Evolutionary conservation across 2,113 vertebrate species (phyloP), one percentile per base, ranked within the genome.

Genomic region (Cynocephalus volans): DNA sequence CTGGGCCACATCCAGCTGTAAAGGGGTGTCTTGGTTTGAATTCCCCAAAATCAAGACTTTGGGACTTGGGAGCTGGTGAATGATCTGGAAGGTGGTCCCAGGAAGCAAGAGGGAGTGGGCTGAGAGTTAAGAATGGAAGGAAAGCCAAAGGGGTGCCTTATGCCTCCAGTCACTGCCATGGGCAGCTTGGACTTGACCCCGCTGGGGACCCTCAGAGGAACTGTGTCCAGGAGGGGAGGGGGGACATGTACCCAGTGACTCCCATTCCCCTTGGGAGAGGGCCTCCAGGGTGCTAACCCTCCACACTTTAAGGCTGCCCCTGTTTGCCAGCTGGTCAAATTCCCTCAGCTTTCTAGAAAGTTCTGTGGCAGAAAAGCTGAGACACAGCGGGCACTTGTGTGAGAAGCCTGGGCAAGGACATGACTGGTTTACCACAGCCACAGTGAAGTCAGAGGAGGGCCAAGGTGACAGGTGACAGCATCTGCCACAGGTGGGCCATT

Each of bases 381-480:
- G 58, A 33, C 2, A 28, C 6, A 75, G 28, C 3, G 7, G 3
- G 75, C 2, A 1, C 11, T 10, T 26, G 23, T 56, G 26, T 36
- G 26, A 62, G 56, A 62, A 83, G 52, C 36, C 9, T n/a, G 3
- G 1, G 21, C 9, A 13, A 31, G n/a, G 26, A 17, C 14, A 79
- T 23, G 50, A 8, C 13, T 12, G 48, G 19, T 12, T 70, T 9
- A 31, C 24, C 24, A 31, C 70, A 76, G 28, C 79, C 3, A 0
- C 14, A 2, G 18, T 10, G 18, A 64, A 18, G 23, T 12, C 33
- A 58, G 70, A 60, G 60, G 15, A 11, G 0, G 5, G 45, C 33
- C 0, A 18, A 60, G 11, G 56, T 6, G n/a, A 6, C 2, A 4
- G 0, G 1, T 8, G 13, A 9, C 31, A 45, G 10, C 0, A 0